A percentile compares a stretch with the other conserved stretches of the same genome.
These are phyloP conservation scores for Microctonus brassicae DNA, from an alignment of 2,888 invertebrate genomes.

Conservation along the genomic window DNA sequence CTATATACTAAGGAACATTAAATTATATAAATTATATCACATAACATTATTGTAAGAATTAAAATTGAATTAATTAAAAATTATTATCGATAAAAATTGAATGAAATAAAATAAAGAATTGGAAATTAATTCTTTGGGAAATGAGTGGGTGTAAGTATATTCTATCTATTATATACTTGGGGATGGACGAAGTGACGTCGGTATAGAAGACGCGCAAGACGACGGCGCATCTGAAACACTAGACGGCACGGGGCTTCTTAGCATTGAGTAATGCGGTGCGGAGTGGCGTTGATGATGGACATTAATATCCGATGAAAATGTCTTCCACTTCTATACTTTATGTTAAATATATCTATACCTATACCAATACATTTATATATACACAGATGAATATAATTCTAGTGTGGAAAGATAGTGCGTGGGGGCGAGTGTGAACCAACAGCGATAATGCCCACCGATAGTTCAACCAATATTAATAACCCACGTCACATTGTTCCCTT, in stretches of 20 bases:
- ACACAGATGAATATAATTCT: neutral
- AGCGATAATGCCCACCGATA: constrained; percentile 20
- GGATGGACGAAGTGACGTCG: neutral
- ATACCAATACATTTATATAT: neutral
- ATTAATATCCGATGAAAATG: constrained; percentile 68
- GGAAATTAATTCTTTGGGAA: neutral
- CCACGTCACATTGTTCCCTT: constrained; percentile 14
- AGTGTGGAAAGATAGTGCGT: neutral
- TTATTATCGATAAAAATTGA: neutral
- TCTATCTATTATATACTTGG: neutral
- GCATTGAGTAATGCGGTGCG: constrained; percentile 67
- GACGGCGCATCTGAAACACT: constrained; percentile 59
- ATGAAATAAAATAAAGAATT: neutral
- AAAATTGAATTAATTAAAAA: neutral
- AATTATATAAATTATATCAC: too few relatives aligned
- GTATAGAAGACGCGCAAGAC: neutral
- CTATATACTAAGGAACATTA: too few relatives aligned
- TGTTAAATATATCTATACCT: neutral
- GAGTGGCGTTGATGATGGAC: constrained; percentile 64
- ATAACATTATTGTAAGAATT: neutral
- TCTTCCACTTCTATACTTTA: constrained; percentile 50
- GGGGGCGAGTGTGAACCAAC: constrained; percentile 7
- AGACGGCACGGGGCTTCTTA: constrained; percentile 56
- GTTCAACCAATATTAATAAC: constrained; percentile 25
- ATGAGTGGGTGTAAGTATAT: neutral